A percentile compares a stretch with the other conserved stretches of the same genome.
phyloP scores from a whole-genome alignment of 2,888 invertebrate species.

The Tachina fera region DNA sequence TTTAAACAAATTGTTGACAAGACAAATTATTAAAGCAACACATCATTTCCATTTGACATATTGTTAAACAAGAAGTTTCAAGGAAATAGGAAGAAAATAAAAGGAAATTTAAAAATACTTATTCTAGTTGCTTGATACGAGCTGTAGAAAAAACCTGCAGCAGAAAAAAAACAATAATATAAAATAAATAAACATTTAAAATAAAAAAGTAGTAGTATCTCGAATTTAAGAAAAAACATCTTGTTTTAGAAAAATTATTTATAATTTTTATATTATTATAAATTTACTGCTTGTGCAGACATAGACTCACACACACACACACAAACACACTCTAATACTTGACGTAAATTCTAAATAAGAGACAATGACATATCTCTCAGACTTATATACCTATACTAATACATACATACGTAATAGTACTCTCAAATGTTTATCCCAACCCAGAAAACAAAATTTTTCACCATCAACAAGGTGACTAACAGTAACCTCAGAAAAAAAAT shows the following conservation, averaged over 20 bases:
- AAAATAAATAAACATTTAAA: conserved; percentile 48
- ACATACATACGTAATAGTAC: too few relatives aligned
- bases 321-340: not conserved
- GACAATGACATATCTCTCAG: conserved; percentile 35
- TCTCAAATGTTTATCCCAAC: too few relatives aligned
- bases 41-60: conserved; percentile 67
- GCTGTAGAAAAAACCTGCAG: not conserved
- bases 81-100: conserved; percentile 19
- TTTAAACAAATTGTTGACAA: conserved; percentile 62
- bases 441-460: too few relatives aligned
- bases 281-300: conserved; percentile 37
- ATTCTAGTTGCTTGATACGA: conserved; percentile 11
- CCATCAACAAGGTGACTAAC: too few relatives aligned
- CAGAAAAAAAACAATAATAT: not conserved
- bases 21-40: conserved; percentile 56
- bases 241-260: conserved; percentile 29
- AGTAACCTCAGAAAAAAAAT: too few relatives aligned
- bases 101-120: conserved; percentile 16
- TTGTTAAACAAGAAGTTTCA: conserved; percentile 68
- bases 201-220: conserved; percentile 27
- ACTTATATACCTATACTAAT: not conserved
- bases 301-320: not conserved
- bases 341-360: too few relatives aligned
- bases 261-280: too few relatives aligned
- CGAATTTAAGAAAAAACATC: conserved; percentile 10